Percentiles rank a stretch among this genome's conserved stretches.
These are phyloP conservation scores for Nestor notabilis DNA, from an alignment of 2,113 vertebrate species.

Conservation along the genomic window DNA sequence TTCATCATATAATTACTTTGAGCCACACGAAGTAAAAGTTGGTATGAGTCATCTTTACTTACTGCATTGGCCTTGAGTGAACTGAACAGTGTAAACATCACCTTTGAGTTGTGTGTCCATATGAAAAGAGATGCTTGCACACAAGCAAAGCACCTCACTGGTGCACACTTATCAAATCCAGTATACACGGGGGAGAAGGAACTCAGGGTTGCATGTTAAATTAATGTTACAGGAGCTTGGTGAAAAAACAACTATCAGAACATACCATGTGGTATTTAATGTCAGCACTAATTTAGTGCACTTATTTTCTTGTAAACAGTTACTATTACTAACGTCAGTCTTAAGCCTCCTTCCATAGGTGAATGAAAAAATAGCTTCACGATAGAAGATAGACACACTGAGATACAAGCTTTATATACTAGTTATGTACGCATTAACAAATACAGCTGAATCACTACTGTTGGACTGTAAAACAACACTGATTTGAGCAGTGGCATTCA, in stretches of 20 bases:
- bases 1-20: neutral
- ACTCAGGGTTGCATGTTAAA: neutral
- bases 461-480: neutral
- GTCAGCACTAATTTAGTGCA: neutral
- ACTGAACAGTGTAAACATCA: neutral
- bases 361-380: neutral
- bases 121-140: neutral
- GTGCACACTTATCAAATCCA: neutral
- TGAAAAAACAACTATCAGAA: neutral
- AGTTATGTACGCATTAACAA: neutral
- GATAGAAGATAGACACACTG: neutral
- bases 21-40: neutral
- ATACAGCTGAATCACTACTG: neutral
- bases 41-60: neutral
- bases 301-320: neutral
- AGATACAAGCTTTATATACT: neutral
- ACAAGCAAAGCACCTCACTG: neutral
- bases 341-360: neutral
- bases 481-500: neutral
- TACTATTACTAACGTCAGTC: neutral
- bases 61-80: neutral
- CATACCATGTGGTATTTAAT: fast-evolving
- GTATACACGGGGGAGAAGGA: neutral
- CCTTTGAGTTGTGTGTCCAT: neutral
- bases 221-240: neutral